Evolutionary conservation across 2,797 vertebrate genomes (phyloP).

Genomic region (Propithecus deckenii): DNA sequence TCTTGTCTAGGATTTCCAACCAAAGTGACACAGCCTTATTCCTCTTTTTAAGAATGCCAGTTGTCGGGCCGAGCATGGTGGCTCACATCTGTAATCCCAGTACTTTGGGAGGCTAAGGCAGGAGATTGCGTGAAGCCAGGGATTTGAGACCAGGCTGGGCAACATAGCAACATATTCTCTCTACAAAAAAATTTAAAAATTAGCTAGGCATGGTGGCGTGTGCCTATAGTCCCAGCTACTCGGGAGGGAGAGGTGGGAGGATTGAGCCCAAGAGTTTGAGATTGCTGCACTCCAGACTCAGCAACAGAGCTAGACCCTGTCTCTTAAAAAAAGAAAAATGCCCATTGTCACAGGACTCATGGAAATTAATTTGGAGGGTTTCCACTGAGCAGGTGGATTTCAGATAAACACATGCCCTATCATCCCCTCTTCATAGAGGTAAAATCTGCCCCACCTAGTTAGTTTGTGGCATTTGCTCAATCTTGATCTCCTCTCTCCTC

Average conservation of each 20-base stretch:
- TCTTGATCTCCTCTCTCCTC: not conserved
- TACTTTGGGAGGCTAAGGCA: not conserved
- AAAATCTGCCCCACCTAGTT: not conserved
- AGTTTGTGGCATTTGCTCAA: not conserved
- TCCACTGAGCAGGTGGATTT: not conserved
- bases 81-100: not conserved
- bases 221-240: not conserved
- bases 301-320: not conserved
- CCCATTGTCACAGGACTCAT: not conserved
- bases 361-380: not conserved
- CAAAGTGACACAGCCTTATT: not conserved
- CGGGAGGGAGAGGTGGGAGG: not conserved
- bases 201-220: not conserved
- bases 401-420: not conserved
- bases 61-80: not conserved
- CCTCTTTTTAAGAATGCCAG: not conserved
- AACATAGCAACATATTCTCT: not conserved
- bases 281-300: not conserved
- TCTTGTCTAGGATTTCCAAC: not conserved
- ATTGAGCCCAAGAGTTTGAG: not conserved
- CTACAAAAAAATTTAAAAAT: not conserved
- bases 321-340: too few relatives aligned
- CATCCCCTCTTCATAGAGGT: not conserved
- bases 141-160: not conserved
- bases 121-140: not conserved